Conservation (phyloP, 1,140 invertebrate species). For the Riptortus pedestris region DNA sequence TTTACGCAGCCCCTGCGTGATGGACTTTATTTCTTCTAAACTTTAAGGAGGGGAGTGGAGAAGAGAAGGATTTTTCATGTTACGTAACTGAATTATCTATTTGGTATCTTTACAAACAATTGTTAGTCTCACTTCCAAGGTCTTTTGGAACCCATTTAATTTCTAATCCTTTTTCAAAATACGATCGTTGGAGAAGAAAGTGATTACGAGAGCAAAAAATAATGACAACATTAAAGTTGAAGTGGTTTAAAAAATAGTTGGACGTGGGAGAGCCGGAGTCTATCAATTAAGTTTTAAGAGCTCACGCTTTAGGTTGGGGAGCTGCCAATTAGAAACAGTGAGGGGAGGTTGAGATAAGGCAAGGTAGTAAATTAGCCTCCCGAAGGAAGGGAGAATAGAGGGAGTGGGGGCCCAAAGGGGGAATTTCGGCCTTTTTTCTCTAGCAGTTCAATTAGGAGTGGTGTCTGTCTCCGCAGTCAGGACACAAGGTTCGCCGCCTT, state of each 20-base stretch:
- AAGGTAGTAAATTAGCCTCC: slow-evolving; percentile 3
- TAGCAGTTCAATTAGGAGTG: not conserved
- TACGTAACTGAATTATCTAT: no score
- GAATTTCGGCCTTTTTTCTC: slow-evolving; percentile 3
- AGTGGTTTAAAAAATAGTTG: slow-evolving; percentile 5
- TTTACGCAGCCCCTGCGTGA: no score
- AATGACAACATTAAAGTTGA: slow-evolving; percentile 18
- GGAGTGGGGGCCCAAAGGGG: not conserved
- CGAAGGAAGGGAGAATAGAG: not conserved
- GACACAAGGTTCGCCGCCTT: no score
- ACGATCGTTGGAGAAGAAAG: slow-evolving; percentile 12
- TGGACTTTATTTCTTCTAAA: no score
- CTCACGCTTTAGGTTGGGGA: not conserved
- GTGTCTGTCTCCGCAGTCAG: no score
- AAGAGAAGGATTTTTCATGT: no score
- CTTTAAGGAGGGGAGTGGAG: no score
- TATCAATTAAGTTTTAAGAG: slow-evolving; percentile 19
- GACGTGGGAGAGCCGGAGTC: slow-evolving; percentile 7
- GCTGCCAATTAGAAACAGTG: slow-evolving; percentile 3
- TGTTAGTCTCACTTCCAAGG: no score
- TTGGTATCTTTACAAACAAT: no score
- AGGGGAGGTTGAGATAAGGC: not conserved
- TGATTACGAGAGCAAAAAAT: slow-evolving; percentile 17
- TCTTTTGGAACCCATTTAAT: no score
- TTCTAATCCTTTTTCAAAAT: no score